Conservation (phyloP, 2,113 vertebrate genomes). For the Dicaeum eximium region DNA sequence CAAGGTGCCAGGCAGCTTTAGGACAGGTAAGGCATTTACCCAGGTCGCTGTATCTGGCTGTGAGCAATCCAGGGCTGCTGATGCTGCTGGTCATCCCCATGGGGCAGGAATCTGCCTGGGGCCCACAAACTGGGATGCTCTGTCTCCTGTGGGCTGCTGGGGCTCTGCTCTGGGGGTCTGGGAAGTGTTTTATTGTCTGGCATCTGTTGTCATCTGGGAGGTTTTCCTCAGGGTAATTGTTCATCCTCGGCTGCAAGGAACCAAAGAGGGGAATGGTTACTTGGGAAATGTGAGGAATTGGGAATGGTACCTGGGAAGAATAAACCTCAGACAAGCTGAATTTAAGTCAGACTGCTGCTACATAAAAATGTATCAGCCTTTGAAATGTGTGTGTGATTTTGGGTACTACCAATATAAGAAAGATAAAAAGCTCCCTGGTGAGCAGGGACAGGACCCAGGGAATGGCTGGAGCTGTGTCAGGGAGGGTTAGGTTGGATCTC, state of each 20-base stretch:
- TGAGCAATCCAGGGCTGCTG: conserved; percentile 81
- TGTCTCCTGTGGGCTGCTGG: conserved; percentile 77
- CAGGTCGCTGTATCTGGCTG: conserved; percentile 66
- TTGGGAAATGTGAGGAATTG: background rate
- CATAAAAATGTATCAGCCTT: background rate
- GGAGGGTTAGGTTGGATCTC: accelerated
- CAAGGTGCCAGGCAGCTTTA: background rate
- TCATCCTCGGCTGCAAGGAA: conserved; percentile 79
- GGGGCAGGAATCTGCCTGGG: conserved; percentile 70
- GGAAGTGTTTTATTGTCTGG: conserved; percentile 86
- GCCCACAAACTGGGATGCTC: conserved; percentile 85
- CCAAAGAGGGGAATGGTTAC: background rate
- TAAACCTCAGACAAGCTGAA: background rate
- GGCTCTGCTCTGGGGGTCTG: conserved; percentile 77
- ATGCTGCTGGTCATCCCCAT: conserved; percentile 81
- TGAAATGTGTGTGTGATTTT: background rate
- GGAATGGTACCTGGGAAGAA: background rate
- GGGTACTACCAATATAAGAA: background rate
- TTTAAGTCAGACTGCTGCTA: background rate
- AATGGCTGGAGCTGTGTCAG: accelerated
- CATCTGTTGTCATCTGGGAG: conserved; percentile 82
- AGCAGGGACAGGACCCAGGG: background rate
- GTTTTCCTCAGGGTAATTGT: conserved; percentile 83
- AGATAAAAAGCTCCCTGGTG: background rate
- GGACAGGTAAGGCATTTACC: conserved; percentile 38